Base-by-base conservation (phyloP, 2,797 vertebrate species). In the Hoplostethus atlanticus region DNA sequence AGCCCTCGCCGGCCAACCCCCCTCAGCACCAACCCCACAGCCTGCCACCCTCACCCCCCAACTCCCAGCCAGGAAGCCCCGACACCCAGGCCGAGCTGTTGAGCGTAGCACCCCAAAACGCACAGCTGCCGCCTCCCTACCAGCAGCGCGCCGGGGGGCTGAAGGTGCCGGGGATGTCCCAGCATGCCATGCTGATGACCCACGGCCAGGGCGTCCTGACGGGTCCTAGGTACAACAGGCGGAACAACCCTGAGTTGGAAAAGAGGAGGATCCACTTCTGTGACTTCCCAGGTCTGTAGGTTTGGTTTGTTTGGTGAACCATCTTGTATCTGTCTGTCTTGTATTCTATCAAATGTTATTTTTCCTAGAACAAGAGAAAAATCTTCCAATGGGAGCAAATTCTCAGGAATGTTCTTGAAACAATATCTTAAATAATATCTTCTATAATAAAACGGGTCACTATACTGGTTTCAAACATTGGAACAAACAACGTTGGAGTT, bases 191-290 rank as follows among this genome's bases (percentile, higher is more conserved):
- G 31, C 89, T 96, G 34, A 90, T 97, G 89, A 89, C 96, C 8
- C 96, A 96, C 5, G 96, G 96, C 4, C 96, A 96, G 30, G 36
- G 95, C 0, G 80, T 94, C 73, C 91, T 97, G 87, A 95, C 95
- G 0, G 94, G 95, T 0, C 96, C 96, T n/a, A 96, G 95, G 68
- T 98, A 97, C 93, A 98, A 97, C 90, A 87, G 96, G 17, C 91
- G 96, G 77, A 97, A 97, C 94, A 97, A 98, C 85, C 96, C 97
- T 0, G 97, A 97, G 84, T 93, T 98, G 87, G 97, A 98, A 91
- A 98, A 98, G 85, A 95, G 96, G 87, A 91, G 96, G 68, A 96
- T 98, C 83, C 97, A 98, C 86, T 96, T 96, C 88, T 98, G 97
- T 5, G 92, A 97, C 84, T 97, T 93, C 63, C 91, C 87, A 92